phyloP scores from a whole-genome alignment of 2,888 invertebrate genomes.

The Galerucella pusilla region DNA sequence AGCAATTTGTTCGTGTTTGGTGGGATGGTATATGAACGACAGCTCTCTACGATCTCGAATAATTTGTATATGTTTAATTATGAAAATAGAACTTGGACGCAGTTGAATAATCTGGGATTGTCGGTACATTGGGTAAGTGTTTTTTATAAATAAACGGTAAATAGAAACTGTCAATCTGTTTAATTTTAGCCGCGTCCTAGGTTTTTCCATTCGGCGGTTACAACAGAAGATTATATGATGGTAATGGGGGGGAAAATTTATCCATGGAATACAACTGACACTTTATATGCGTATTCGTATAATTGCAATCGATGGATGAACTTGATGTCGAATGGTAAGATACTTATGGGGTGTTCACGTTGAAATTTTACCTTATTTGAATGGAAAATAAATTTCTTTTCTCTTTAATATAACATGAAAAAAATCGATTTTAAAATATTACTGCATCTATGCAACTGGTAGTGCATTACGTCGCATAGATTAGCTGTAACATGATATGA shows the following conservation, averaged over 20 bases:
- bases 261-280: slow-evolving; percentile 79
- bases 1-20: slow-evolving; percentile 92
- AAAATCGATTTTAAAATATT: too few relatives aligned
- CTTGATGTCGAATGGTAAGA: slow-evolving; percentile 60
- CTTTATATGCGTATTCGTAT: slow-evolving; percentile 87
- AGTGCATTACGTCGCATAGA: too few relatives aligned
- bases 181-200: slow-evolving; percentile 76
- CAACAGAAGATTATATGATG: slow-evolving; percentile 90
- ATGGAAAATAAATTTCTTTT: too few relatives aligned
- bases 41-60: slow-evolving; percentile 71
- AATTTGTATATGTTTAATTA: slow-evolving; percentile 83
- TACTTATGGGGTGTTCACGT: too few relatives aligned
- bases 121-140: slow-evolving; percentile 63
- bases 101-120: slow-evolving; percentile 55
- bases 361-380: too few relatives aligned
- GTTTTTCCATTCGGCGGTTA: slow-evolving; percentile 89
- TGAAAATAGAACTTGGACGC: slow-evolving; percentile 82
- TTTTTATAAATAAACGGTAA: neutral
- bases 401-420: too few relatives aligned
- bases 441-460: too few relatives aligned
- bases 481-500: too few relatives aligned
- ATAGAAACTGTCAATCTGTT: neutral
- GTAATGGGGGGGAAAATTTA: slow-evolving; percentile 87
- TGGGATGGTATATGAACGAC: slow-evolving; percentile 81
- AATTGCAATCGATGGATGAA: slow-evolving; percentile 89